phyloP scores from a whole-genome alignment of 2,888 invertebrate genomes.

The Dione vanillae region DNA sequence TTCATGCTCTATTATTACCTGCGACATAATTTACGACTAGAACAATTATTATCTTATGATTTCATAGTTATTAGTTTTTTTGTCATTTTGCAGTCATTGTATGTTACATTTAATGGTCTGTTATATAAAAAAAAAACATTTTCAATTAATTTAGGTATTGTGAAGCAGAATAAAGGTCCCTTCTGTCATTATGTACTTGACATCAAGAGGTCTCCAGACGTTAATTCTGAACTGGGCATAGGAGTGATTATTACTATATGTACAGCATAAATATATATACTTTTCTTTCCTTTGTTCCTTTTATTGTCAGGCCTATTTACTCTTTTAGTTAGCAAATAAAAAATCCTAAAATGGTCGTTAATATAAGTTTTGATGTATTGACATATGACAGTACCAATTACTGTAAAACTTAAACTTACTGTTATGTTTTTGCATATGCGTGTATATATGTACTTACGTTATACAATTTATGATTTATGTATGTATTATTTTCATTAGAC shows the following conservation, averaged over 20 bases:
- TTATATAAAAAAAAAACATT: neutral
- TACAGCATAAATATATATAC: neutral
- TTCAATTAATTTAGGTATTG: neutral
- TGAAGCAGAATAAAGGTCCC: neutral
- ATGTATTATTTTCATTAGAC: no score
- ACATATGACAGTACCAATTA: no score
- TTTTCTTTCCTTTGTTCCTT: neutral
- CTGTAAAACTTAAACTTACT: no score
- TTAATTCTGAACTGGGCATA: neutral
- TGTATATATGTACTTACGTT: no score
- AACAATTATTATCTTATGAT: constrained; percentile 34
- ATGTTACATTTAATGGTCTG: neutral
- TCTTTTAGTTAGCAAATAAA: no score
- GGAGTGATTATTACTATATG: neutral
- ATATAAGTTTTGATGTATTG: no score
- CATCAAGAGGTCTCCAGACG: neutral
- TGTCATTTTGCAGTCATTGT: constrained; percentile 18
- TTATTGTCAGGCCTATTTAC: no score
- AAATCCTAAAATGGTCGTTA: no score
- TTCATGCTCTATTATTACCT: constrained; percentile 30
- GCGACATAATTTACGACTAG: constrained; percentile 24
- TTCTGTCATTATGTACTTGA: constrained; percentile 7
- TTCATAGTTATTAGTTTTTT: constrained; percentile 28
- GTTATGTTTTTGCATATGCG: no score
- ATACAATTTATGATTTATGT: no score